phyloP scores from a whole-genome alignment of 2,888 invertebrate genomes.

The Aphrophora alni region DNA sequence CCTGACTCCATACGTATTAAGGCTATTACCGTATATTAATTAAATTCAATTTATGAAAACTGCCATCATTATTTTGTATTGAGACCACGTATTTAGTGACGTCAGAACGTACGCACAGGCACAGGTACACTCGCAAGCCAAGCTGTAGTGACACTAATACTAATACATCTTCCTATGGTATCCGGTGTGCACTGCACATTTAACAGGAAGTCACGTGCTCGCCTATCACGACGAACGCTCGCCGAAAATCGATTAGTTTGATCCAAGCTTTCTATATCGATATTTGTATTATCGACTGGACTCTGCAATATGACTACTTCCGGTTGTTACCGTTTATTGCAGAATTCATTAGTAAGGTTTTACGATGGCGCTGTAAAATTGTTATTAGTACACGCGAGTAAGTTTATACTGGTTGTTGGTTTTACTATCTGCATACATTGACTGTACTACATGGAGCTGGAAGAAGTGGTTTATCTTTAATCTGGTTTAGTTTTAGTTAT shows the following conservation, averaged over 20 bases:
- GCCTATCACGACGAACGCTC: conserved; percentile 25
- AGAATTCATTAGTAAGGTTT: not conserved
- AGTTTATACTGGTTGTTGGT: too few species aligned
- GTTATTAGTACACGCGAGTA: too few species aligned
- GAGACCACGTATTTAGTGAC: not conserved
- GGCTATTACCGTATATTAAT: not conserved
- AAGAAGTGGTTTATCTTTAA: too few species aligned
- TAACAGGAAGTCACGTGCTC: conserved; percentile 33
- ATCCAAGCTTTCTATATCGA: not conserved
- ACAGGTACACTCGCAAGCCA: not conserved
- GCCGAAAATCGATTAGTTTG: conserved; percentile 14
- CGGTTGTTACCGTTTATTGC: conserved; percentile 9
- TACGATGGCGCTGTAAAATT: not conserved
- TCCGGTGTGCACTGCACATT: not conserved
- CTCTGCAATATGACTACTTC: not conserved
- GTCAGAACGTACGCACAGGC: not conserved
- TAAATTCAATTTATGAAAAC: not conserved
- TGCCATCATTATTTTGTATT: not conserved
- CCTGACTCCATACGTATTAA: not conserved
- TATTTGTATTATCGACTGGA: not conserved
- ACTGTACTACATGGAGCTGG: too few species aligned
- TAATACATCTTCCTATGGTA: not conserved
- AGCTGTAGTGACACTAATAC: not conserved
- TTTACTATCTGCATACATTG: too few species aligned
- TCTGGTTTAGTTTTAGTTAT: too few species aligned